Conservation (phyloP, 2,797 vertebrate genomes). For the Trachurus trachurus region DNA sequence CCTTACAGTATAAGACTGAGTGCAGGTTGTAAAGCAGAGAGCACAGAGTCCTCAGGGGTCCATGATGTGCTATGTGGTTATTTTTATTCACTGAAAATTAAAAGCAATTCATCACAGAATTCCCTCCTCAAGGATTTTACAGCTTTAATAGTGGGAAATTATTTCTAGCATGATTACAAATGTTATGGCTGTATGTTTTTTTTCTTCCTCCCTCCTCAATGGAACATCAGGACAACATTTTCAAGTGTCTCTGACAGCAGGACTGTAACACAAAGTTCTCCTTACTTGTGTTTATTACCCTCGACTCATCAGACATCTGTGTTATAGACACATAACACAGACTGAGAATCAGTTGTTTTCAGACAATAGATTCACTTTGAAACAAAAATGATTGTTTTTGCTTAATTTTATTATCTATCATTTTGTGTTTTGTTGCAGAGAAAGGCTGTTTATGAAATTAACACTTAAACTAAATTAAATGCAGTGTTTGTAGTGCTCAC, state of each 20-base stretch:
- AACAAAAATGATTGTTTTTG: too few species aligned
- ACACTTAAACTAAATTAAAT: too few species aligned
- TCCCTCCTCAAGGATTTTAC: conserved; percentile 13
- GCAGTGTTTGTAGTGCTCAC: too few species aligned
- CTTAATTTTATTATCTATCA: not conserved
- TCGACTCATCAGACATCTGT: not conserved
- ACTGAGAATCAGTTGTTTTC: too few species aligned
- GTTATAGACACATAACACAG: too few species aligned
- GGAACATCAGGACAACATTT: not conserved
- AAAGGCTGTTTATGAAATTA: not conserved
- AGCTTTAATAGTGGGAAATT: not conserved
- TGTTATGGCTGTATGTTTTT: not conserved
- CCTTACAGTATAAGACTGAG: not conserved
- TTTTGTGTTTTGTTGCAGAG: not conserved
- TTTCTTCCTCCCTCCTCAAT: not conserved
- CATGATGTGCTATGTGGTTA: conserved; percentile 9
- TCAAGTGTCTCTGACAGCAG: not conserved
- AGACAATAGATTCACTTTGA: too few species aligned
- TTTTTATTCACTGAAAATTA: conserved; percentile 27
- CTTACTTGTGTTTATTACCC: not conserved
- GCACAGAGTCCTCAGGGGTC: not conserved
- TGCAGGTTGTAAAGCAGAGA: not conserved
- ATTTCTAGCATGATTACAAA: conserved; percentile 15
- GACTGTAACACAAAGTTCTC: not conserved
- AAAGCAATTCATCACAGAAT: conserved; percentile 36